These are phyloP conservation scores for Margaritifera margaritifera DNA, from an alignment of 2,888 invertebrate genomes.

Conservation along the genomic window DNA sequence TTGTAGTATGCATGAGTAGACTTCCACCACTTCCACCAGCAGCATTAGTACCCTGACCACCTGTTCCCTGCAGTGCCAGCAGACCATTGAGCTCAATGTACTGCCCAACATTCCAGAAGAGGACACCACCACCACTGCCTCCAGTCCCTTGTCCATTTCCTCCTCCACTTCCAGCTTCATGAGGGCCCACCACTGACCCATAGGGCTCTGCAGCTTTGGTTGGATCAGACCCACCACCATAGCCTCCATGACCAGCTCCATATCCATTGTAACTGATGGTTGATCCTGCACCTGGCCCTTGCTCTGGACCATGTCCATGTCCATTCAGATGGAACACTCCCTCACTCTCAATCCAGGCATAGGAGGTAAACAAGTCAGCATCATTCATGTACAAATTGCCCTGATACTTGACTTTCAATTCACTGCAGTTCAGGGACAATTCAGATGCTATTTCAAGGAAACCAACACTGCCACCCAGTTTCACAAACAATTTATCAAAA, in stretches of 20 bases:
- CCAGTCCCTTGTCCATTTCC: constrained; percentile 53
- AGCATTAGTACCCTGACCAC: constrained; percentile 44
- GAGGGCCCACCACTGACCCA: constrained; percentile 48
- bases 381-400: constrained; percentile 56
- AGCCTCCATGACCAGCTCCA: constrained; percentile 60
- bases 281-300: constrained; percentile 46
- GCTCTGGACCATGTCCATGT: constrained; percentile 40
- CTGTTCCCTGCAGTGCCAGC: constrained; percentile 45
- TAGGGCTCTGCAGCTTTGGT: constrained; percentile 42
- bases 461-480: constrained; percentile 42
- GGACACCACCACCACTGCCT: constrained; percentile 54
- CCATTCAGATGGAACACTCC: constrained; percentile 58
- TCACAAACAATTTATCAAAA: constrained; percentile 49
- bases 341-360: constrained; percentile 59
- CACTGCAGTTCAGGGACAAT: constrained; percentile 39
- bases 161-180: constrained; percentile 53
- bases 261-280: constrained; percentile 43
- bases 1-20: constrained; percentile 49
- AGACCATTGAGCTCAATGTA: constrained; percentile 55
- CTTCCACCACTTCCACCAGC: constrained; percentile 62
- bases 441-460: constrained; percentile 40
- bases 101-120: constrained; percentile 53
- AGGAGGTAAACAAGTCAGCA: constrained; percentile 51
- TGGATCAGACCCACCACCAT: constrained; percentile 49
- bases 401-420: constrained; percentile 53